Conservation (phyloP, 1,140 invertebrate species). For the Calycopis cecrops region DNA sequence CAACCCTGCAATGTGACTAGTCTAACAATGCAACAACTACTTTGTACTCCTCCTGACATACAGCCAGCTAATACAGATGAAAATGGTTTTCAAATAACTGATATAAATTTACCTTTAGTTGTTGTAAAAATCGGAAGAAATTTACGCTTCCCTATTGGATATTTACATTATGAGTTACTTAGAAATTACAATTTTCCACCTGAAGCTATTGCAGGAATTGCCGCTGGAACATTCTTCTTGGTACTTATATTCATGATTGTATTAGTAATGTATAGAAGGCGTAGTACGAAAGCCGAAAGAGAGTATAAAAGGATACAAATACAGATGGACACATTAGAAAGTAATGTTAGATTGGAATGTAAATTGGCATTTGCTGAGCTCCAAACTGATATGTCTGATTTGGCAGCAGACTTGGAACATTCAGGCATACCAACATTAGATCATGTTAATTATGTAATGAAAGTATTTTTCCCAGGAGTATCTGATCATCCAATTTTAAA, state of each 20-base stretch:
- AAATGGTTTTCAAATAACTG: conserved; percentile 81
- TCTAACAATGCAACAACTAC: conserved; percentile 89
- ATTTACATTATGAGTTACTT: conserved; percentile 91
- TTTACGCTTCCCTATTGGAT: conserved; percentile 90
- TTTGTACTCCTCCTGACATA: conserved; percentile 91
- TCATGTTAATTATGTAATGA: conserved; percentile 98
- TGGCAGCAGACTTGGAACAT: conserved; percentile 96
- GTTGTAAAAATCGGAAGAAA: conserved; percentile 92
- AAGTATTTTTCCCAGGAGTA: conserved; percentile 97
- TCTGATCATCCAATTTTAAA: conserved; percentile 93
- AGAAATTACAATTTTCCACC: conserved; percentile 90
- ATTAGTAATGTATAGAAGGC: conserved; percentile 90
- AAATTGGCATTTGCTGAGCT: conserved; percentile 99
- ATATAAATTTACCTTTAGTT: conserved; percentile 88
- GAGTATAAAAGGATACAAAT: conserved; percentile 99
- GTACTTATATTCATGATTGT: conserved; percentile 90
- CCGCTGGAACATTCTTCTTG: conserved; percentile 87
- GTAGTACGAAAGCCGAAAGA: conserved; percentile 95
- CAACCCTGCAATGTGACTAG: conserved; percentile 94
- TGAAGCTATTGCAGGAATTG: conserved; percentile 90
- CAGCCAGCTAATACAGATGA: conserved; percentile 93
- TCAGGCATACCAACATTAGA: conserved; percentile 97
- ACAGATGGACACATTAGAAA: conserved; percentile 99
- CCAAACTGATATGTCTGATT: conserved; percentile 99
- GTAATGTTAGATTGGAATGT: conserved; percentile 97